phyloP scores from a whole-genome alignment of 2,888 invertebrate genomes.

The Craniophora ligustri region DNA sequence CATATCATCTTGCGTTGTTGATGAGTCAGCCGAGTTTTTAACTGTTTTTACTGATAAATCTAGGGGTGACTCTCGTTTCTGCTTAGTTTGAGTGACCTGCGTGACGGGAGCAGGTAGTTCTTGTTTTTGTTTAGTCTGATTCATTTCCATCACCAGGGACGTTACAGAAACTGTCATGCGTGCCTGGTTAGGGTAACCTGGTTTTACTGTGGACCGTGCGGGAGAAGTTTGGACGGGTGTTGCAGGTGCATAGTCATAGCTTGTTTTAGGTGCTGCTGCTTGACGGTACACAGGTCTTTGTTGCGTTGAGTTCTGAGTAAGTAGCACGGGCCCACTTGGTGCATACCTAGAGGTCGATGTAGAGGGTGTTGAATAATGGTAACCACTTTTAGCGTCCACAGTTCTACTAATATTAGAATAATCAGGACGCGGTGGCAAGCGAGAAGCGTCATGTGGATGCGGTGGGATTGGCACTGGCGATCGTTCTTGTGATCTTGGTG shows the following conservation, averaged over 20 bases:
- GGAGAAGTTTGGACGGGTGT: constrained; percentile 78
- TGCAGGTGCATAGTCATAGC: constrained; percentile 72
- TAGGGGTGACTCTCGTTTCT: constrained; percentile 93
- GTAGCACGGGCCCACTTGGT: constrained; percentile 67
- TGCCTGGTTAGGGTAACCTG: constrained; percentile 78
- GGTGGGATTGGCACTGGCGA: constrained; percentile 70
- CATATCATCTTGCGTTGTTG: constrained; percentile 92
- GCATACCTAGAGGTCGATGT: constrained; percentile 76
- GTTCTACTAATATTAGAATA: constrained; percentile 70
- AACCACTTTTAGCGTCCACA: constrained; percentile 70
- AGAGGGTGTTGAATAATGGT: constrained; percentile 76
- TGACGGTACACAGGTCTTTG: constrained; percentile 71
- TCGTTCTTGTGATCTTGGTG: constrained; percentile 73
- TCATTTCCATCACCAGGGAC: constrained; percentile 83
- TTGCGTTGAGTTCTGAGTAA: constrained; percentile 72
- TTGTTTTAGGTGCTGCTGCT: constrained; percentile 72
- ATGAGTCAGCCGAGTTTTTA: constrained; percentile 96
- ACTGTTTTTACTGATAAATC: constrained; percentile 97
- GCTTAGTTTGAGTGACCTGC: constrained; percentile 78
- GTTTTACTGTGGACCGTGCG: constrained; percentile 73
- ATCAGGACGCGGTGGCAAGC: constrained; percentile 71
- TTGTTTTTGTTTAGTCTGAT: constrained; percentile 88
- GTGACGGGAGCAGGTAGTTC: constrained; percentile 91
- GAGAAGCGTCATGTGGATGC: constrained; percentile 70
- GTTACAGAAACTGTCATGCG: constrained; percentile 86